phyloP scores from a whole-genome alignment of 2,113 vertebrate genomes.

The Sylvietta virens region DNA sequence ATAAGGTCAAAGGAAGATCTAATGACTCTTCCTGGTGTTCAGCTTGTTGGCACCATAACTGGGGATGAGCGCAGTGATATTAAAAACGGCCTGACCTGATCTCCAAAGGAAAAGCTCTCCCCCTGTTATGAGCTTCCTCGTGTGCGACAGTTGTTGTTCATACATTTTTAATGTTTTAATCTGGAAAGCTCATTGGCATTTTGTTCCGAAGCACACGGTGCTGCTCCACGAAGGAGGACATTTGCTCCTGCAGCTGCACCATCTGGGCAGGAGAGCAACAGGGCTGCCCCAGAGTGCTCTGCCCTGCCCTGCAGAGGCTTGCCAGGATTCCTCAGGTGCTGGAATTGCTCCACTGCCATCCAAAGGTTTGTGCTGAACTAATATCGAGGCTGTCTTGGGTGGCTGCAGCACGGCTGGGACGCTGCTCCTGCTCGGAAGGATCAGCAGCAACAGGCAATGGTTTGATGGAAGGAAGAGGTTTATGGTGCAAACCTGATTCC shows the following conservation, averaged over 20 bases:
- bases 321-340: neutral
- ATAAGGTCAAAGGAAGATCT: neutral
- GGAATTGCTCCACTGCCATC: neutral
- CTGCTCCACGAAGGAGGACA: neutral
- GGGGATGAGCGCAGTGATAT: neutral
- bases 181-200: slow-evolving; percentile 60
- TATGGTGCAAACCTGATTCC: neutral
- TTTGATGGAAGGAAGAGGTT: neutral
- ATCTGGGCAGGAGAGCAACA: neutral
- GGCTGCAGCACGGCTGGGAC: neutral
- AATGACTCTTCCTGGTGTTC: neutral
- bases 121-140: neutral
- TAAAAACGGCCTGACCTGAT: neutral
- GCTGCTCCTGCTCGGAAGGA: neutral
- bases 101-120: neutral
- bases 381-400: neutral
- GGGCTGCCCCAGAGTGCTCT: neutral
- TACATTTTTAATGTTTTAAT: slow-evolving; percentile 65
- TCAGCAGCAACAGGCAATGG: neutral
- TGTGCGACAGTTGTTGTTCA: slow-evolving; percentile 23
- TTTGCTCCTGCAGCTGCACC: neutral
- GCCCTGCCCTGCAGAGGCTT: neutral
- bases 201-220: neutral
- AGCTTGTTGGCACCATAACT: neutral
- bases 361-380: neutral